phyloP scores from a whole-genome alignment of 2,888 invertebrate genomes.

The Microplitis manilae region DNA sequence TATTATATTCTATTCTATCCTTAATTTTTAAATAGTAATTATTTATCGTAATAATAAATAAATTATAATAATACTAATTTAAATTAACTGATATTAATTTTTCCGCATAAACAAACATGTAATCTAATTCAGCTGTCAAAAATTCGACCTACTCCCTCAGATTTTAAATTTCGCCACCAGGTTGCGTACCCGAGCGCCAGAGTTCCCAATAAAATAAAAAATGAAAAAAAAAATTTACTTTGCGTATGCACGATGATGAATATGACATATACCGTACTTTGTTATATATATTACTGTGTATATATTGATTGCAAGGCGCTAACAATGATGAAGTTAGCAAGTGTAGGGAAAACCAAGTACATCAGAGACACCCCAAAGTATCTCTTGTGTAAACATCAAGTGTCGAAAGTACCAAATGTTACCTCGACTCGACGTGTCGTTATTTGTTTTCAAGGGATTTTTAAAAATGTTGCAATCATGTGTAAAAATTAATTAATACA shows the following conservation, averaged over 20 bases:
- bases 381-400: not conserved
- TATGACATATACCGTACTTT: not conserved
- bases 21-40: no score
- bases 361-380: slow-evolving; percentile 19
- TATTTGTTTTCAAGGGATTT: not conserved
- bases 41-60: no score
- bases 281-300: not conserved
- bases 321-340: not conserved
- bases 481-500: not conserved
- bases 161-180: no score
- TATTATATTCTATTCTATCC: no score
- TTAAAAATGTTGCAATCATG: not conserved
- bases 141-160: no score
- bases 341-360: not conserved
- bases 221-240: not conserved
- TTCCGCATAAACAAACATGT: no score
- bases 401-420: not conserved
- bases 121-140: no score
- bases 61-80: no score
- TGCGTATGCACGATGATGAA: not conserved
- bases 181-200: no score
- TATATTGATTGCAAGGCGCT: not conserved
- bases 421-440: not conserved
- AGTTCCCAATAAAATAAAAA: not conserved
- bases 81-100: no score